Conservation (phyloP, 2,113 vertebrate genomes). For the Spilogale gracilis region DNA sequence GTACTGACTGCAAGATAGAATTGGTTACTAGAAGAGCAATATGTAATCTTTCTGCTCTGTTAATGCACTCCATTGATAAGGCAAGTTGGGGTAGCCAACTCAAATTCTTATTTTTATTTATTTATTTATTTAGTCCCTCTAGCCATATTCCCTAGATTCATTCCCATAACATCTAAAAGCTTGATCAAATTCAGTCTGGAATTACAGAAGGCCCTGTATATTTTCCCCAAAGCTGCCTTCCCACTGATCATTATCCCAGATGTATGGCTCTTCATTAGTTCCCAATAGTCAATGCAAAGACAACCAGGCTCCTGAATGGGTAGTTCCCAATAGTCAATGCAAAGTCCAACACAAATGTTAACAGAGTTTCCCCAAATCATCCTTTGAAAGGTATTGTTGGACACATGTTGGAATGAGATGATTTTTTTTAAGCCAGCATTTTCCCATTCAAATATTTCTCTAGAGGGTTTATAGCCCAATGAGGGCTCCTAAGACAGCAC, state of each 20-base stretch:
- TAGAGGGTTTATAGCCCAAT: slow-evolving; percentile 3
- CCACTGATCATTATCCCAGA: not conserved
- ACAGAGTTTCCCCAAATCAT: not conserved
- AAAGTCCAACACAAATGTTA: not conserved
- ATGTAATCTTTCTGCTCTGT: not conserved
- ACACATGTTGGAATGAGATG: not conserved
- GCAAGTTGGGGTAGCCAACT: not conserved
- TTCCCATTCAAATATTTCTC: slow-evolving; percentile 17
- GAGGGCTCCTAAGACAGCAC: not conserved
- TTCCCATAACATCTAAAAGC: not conserved
- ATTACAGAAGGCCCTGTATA: not conserved
- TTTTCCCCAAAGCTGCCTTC: not conserved
- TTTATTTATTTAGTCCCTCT: not conserved
- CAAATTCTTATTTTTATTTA: not conserved
- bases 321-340: not conserved
- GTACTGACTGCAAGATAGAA: not conserved
- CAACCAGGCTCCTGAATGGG: not conserved
- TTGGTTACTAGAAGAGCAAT: not conserved
- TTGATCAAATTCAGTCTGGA: not conserved
- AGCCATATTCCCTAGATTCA: not conserved
- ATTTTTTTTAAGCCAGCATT: not conserved
- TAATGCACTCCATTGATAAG: not conserved
- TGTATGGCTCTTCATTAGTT: not conserved
- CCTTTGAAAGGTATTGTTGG: not conserved
- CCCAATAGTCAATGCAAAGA: not conserved